phyloP scores from a whole-genome alignment of 2,113 vertebrate species.

The Xiphias gladius region DNA sequence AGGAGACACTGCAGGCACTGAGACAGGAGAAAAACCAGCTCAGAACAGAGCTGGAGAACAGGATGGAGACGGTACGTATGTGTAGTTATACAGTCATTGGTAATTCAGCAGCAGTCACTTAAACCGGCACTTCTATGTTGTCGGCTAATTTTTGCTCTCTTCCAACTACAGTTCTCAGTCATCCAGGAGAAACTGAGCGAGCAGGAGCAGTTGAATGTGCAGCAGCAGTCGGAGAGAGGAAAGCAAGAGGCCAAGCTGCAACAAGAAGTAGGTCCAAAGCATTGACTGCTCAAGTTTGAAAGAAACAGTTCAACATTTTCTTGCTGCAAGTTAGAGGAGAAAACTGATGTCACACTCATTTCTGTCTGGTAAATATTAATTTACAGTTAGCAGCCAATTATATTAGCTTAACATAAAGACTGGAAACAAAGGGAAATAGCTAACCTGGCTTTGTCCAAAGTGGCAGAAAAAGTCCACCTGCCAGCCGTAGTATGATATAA shows the following conservation, averaged over 20 bases:
- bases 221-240: slow-evolving; percentile 26
- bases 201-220: slow-evolving; percentile 18
- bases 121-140: neutral
- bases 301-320: neutral
- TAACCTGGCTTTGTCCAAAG: no score
- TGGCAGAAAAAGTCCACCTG: no score
- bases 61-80: neutral
- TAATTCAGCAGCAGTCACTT: neutral
- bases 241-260: slow-evolving; percentile 33
- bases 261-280: slow-evolving; percentile 26
- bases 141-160: neutral
- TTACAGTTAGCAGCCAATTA: neutral
- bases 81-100: neutral
- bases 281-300: neutral
- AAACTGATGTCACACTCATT: neutral
- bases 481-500: no score
- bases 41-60: slow-evolving; percentile 35
- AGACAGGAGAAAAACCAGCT: slow-evolving; percentile 49
- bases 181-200: slow-evolving; percentile 38
- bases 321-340: no score
- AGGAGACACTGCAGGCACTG: slow-evolving; percentile 47
- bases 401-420: neutral
- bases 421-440: neutral
- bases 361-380: neutral
- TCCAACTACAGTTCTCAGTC: slow-evolving; percentile 30